Evolutionary conservation across 2,888 invertebrate species (phyloP).

Genomic region (Rhorus exstirpatorius): DNA sequence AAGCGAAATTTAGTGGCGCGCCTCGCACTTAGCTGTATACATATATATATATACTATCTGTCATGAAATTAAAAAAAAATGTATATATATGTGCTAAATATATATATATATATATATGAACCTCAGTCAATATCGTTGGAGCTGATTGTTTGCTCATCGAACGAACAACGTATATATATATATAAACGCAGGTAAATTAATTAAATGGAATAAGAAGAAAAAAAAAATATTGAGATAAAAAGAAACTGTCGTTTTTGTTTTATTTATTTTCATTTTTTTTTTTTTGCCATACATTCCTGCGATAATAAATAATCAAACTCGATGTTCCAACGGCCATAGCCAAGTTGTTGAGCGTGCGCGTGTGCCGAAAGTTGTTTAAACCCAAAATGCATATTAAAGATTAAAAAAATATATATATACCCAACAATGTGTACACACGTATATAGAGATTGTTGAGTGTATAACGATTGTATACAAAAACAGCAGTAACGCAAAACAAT

Average conservation of each 20-base stretch:
- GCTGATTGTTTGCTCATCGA: conserved; percentile 61
- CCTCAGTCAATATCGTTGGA: conserved; percentile 68
- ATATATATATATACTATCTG: conserved; percentile 41
- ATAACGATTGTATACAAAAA: conserved; percentile 41
- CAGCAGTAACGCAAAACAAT: not conserved
- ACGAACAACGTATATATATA: conserved; percentile 68
- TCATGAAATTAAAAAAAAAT: conserved; percentile 62
- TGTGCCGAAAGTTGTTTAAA: conserved; percentile 46
- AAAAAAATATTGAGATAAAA: conserved; percentile 60
- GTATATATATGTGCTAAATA: conserved; percentile 42
- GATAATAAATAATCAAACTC: conserved; percentile 56
- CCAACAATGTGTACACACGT: conserved; percentile 39
- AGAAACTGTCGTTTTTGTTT: conserved; percentile 23
- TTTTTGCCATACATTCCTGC: conserved; percentile 40
- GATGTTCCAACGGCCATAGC: conserved; percentile 46
- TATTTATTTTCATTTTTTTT: conserved; percentile 21
- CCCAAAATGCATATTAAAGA: not conserved
- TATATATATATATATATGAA: conserved; percentile 52
- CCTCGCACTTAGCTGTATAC: conserved; percentile 48
- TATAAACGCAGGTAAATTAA: conserved; percentile 67
- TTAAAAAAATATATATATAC: conserved; percentile 36
- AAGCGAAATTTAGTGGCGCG: conserved; percentile 66
- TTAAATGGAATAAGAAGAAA: conserved; percentile 57
- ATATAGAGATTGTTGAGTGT: conserved; percentile 55
- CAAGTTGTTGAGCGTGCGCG: conserved; percentile 35